Evolutionary conservation across 2,888 invertebrate species (phyloP), one percentile per base, ranked within the genome.

Genomic region (Antheraea assamensis): DNA sequence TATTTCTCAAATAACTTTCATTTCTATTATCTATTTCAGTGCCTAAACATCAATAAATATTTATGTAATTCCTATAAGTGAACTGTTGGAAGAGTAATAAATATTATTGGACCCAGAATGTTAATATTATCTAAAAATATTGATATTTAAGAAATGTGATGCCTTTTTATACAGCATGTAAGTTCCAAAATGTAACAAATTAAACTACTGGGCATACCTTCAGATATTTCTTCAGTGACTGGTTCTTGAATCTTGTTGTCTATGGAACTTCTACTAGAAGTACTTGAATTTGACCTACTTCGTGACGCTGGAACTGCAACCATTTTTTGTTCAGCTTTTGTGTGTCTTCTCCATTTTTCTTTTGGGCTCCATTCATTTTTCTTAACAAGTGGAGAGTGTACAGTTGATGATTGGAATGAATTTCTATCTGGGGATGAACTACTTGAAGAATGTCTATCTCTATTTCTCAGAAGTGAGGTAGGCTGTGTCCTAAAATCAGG

Each of bases 171-270:
- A 42, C 13, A 42, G 13, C 42, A 42, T 42, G 10, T 42, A 42
- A 42, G 42, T 42, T 24, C 1, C 24, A 24, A 15, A 2, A 27
- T 13, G 1, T 58, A 13, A 58, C 58, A 58, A 13, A 24, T 55
- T 10, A 58, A 24, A 13, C 13, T 24, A 27, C 5, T 24, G 58
- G 58, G 10, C n/a, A 82, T 90, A 96, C 96, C 96, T 83, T 96
- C 96, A 75, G 96, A 96, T 83, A 96, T 96, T 89, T 96, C 96
- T 88, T 96, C 96, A 71, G 96, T 94, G 30, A 91, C 92, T 73
- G 95, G 92, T 78, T 93, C 93, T 76, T 93, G 94, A 73, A 92
- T 84, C 80, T 94, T 93, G 79, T 93, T 92, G 75, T 92, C 92
- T 74, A 92, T 88, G 30, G 94, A 94, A 82, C 90, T 90, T 77